These are phyloP conservation scores for Ennomos erosarius DNA, from an alignment of 2,888 invertebrate genomes.

Conservation along the genomic window DNA sequence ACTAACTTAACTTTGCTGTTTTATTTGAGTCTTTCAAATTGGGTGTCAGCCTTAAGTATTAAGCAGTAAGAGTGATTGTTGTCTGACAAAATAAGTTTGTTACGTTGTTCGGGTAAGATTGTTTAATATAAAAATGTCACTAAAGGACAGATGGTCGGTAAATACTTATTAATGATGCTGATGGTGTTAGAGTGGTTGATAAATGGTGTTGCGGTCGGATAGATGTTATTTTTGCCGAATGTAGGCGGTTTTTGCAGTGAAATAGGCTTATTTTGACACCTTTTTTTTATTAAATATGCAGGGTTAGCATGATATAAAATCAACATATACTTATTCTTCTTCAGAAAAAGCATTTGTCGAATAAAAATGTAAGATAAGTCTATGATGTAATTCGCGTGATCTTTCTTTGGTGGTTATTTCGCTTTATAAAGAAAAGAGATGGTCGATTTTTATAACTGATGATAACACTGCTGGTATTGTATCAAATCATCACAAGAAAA, in stretches of 20 bases:
- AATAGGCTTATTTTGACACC: not conserved
- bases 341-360: too few species aligned
- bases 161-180: conserved; percentile 70
- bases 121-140: conserved; percentile 46
- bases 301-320: too few species aligned
- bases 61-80: conserved; percentile 2
- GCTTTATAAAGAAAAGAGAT: too few species aligned
- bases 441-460: too few species aligned
- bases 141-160: conserved; percentile 65
- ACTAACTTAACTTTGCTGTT: conserved; percentile 9
- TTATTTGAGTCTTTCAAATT: not conserved
- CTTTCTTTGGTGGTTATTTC: too few species aligned
- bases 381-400: too few species aligned
- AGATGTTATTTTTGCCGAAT: conserved; percentile 21
- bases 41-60: not conserved
- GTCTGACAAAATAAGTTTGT: not conserved
- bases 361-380: too few species aligned
- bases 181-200: conserved; percentile 54
- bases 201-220: conserved; percentile 34
- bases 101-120: conserved; percentile 33
- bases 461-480: too few species aligned
- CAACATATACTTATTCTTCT: too few species aligned
- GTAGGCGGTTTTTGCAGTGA: conserved; percentile 14
- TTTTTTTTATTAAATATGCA: too few species aligned
- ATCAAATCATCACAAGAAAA: too few species aligned